Evolutionary conservation across 2,113 vertebrate species (phyloP), one percentile per base, ranked within the genome.

Genomic region (Desmodus rotundus): DNA sequence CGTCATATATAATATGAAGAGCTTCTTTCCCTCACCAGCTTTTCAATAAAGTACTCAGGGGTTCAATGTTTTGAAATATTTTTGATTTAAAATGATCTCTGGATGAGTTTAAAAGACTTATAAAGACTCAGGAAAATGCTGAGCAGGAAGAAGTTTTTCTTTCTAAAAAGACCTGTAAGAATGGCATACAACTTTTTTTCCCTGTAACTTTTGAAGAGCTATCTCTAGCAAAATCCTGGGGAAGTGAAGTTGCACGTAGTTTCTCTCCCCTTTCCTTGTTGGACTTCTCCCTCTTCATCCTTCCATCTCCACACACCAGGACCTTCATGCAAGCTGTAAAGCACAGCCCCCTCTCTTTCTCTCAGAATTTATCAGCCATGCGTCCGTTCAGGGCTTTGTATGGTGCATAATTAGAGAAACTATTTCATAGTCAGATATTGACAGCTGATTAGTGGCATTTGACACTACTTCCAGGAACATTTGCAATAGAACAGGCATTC

Each of bases 41-140:
- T 97, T 97, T 94, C 93, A 93, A 87, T 94, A 76, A 95, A 92
- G 63, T 97, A 96, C 28, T 89, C 24, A 90, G 95, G 38, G 77
- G 33, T 72, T 96, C 52, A 97, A 54, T 65, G 20, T 91, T 95
- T 81, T 93, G 78, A 95, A 92, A 87, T 67, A 73, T 83, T 95
- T 97, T 94, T 41, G 0, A 12, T 84, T 94, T 94, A 38, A 72
- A 95, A 68, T 65, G 3, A 84, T 33, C 19, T 45, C 47, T 91
- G 31, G 14, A 96, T 38, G 50, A 83, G 68, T 61, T 95, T 80
- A 87, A 38, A 52, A 63, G 11, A 87, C 47, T 76, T 78, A 76
- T 17, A 77, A 43, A 83, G 22, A 77, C 41, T 87, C 33, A 80
- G 68, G 4, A 97, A 92, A 94, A 76, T 31, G 22, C 5, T 22